A percentile compares a stretch with the other conserved stretches of the same genome.
These are phyloP conservation scores for Engystomops pustulosus DNA, from an alignment of 2,113 vertebrate species.

Conservation along the genomic window DNA sequence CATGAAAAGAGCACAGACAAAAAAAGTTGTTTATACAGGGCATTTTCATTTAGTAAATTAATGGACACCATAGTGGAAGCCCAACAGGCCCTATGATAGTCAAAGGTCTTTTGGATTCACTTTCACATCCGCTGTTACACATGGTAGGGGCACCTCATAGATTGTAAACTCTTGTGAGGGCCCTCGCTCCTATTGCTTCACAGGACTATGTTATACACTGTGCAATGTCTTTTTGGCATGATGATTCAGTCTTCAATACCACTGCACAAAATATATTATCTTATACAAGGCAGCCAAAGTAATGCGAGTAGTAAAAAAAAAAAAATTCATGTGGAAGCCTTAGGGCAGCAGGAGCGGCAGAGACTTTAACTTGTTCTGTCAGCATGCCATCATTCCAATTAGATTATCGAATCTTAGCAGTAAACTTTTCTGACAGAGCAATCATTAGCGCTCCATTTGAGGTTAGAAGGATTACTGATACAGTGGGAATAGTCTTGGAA, in stretches of 20 bases:
- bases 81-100: too few species aligned
- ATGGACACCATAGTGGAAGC: too few species aligned
- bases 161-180: too few species aligned
- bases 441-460: constrained; percentile 16
- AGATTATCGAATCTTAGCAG: constrained; percentile 23
- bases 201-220: too few species aligned
- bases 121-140: too few species aligned
- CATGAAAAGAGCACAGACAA: too few species aligned
- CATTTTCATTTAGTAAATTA: too few species aligned
- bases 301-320: not conserved
- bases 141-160: too few species aligned
- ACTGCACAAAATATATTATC: constrained; percentile 17
- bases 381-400: constrained; percentile 22
- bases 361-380: constrained; percentile 5
- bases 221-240: constrained; percentile 1
- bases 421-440: constrained; percentile 2
- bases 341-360: not conserved
- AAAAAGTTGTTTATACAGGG: too few species aligned
- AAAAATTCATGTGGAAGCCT: not conserved
- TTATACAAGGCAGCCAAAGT: constrained; percentile 11
- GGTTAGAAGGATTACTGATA: not conserved
- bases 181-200: too few species aligned
- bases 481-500: not conserved
- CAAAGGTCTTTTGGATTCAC: too few species aligned
- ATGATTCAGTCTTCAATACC: not conserved